Evolutionary conservation across 2,113 vertebrate genomes (phyloP).

Genomic region (Microcebus murinus): DNA sequence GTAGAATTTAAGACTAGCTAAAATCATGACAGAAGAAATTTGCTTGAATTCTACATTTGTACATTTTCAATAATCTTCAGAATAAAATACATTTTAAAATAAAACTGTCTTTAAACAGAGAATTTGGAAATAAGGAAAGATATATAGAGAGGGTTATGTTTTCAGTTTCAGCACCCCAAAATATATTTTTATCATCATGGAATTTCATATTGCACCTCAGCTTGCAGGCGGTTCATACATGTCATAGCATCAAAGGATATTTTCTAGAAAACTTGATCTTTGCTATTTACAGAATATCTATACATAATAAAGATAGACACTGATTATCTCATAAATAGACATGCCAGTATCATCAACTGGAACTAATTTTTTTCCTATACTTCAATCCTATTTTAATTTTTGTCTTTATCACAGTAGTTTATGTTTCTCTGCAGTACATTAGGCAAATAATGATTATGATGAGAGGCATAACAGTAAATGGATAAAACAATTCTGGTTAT

Average conservation of each 20-base stretch:
- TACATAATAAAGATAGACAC: background rate
- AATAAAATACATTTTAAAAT: background rate
- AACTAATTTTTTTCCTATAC: background rate
- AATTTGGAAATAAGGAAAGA: background rate
- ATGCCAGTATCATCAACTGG: background rate
- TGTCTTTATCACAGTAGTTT: slow-evolving; percentile 34
- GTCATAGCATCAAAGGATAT: background rate
- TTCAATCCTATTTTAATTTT: slow-evolving; percentile 1
- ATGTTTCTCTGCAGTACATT: background rate
- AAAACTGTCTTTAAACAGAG: background rate
- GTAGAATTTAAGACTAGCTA: background rate
- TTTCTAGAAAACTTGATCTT: background rate
- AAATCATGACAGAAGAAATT: background rate
- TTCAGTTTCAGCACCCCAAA: background rate
- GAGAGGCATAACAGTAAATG: background rate
- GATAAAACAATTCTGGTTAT: background rate
- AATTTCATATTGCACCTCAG: background rate
- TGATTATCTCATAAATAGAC: background rate
- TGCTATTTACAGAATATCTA: background rate
- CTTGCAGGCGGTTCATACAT: background rate
- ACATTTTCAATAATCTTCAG: background rate
- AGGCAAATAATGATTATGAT: slow-evolving; percentile 8
- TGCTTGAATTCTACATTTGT: background rate
- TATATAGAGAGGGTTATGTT: background rate
- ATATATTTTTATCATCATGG: background rate